phyloP scores from a whole-genome alignment of 2,113 vertebrate genomes.

The Maccullochella peelii region DNA sequence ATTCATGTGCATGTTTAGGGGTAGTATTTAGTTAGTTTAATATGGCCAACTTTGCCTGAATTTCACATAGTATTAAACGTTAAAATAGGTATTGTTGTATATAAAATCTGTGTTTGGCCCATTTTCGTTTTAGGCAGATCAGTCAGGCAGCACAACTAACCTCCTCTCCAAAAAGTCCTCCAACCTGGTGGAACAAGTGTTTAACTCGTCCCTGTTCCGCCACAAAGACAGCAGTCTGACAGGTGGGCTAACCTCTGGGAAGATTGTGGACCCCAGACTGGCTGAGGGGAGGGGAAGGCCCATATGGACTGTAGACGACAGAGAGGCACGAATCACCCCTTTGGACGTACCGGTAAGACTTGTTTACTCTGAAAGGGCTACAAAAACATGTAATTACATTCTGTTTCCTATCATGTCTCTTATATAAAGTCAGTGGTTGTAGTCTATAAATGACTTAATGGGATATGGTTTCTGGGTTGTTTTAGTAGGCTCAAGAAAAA shows the following conservation, averaged over 20 bases:
- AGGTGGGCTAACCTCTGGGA: constrained; percentile 80
- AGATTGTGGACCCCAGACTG: constrained; percentile 84
- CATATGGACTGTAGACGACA: constrained; percentile 92
- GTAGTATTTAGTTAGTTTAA: background rate
- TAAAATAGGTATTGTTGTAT: background rate
- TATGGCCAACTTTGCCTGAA: background rate
- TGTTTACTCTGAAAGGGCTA: background rate
- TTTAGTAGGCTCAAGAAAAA: background rate
- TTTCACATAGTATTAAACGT: background rate
- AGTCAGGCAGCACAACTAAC: constrained; percentile 84
- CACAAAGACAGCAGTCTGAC: constrained; percentile 77
- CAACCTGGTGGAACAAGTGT: constrained; percentile 93
- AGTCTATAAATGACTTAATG: background rate
- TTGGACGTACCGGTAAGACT: constrained; percentile 89
- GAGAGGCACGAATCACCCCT: constrained; percentile 83
- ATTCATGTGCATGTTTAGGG: background rate
- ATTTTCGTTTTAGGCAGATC: constrained; percentile 84
- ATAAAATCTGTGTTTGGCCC: constrained; percentile 25
- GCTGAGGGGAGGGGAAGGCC: constrained; percentile 86
- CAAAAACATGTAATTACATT: background rate
- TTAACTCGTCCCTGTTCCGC: constrained; percentile 90
- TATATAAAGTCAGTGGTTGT: background rate
- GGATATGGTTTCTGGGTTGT: background rate
- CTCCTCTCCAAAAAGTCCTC: constrained; percentile 85
- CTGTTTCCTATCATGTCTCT: background rate